Percentiles rank a stretch among this genome's conserved stretches.
These are phyloP conservation scores for Listrodromus nycthemerus DNA, from an alignment of 2,888 invertebrate genomes.

Conservation along the genomic window DNA sequence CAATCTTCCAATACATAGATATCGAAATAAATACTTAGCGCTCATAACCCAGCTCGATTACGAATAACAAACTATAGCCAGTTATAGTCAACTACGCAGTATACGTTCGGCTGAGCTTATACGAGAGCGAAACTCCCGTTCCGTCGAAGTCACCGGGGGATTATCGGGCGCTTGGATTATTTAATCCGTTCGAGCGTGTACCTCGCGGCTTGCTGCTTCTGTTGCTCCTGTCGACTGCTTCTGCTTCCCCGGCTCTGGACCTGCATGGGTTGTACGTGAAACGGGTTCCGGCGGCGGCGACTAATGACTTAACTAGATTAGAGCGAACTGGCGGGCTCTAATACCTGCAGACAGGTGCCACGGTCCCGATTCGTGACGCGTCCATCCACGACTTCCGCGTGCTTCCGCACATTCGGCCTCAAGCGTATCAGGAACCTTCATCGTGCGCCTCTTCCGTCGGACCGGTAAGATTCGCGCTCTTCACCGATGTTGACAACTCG, in stretches of 20 bases:
- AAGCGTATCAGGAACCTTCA: not conserved
- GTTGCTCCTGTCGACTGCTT: constrained; percentile 50
- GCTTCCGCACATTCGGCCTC: constrained; percentile 4
- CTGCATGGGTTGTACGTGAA: constrained; percentile 65
- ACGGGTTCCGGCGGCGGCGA: constrained; percentile 61
- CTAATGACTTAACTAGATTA: constrained; percentile 78
- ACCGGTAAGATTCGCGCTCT: not conserved
- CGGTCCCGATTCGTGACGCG: constrained; percentile 70
- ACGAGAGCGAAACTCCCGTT: constrained; percentile 49
- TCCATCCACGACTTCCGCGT: constrained; percentile 54
- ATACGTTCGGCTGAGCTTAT: constrained; percentile 41
- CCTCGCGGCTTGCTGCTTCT: constrained; percentile 53
- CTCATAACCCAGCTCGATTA: not conserved
- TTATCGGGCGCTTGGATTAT: constrained; percentile 73
- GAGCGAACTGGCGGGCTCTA: constrained; percentile 69
- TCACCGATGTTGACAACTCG: not conserved
- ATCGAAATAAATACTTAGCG: not conserved
- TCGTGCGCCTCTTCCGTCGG: not conserved
- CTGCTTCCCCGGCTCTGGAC: constrained; percentile 45
- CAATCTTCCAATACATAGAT: not conserved
- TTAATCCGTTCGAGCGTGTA: constrained; percentile 72
- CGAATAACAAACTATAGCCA: not conserved
- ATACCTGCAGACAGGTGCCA: constrained; percentile 75
- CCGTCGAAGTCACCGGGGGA: constrained; percentile 69
- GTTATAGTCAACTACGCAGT: constrained; percentile 22